Evolutionary conservation across 2,888 invertebrate genomes (phyloP).

Genomic region (Melanargia galathea): DNA sequence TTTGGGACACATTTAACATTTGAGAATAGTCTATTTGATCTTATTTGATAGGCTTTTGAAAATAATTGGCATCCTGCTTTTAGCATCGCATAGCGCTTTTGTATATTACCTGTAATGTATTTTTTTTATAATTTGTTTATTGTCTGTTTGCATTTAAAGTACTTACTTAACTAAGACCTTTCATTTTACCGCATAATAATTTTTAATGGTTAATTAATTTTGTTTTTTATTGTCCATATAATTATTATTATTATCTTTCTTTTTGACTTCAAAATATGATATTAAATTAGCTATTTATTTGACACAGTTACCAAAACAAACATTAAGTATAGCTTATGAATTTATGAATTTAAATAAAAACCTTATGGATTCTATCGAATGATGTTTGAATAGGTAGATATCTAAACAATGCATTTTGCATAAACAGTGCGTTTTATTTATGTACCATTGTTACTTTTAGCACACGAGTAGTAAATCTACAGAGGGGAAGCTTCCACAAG

Average conservation of each 20-base stretch:
- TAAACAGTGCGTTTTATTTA: background rate
- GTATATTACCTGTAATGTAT: slow-evolving; percentile 27
- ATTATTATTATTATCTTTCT: slow-evolving; percentile 3
- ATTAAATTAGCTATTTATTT: slow-evolving; percentile 44
- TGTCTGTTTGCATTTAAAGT: slow-evolving; percentile 47
- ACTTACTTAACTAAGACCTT: slow-evolving; percentile 50
- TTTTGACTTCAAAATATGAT: background rate
- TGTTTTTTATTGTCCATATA: slow-evolving; percentile 7
- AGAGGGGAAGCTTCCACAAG: too few relatives aligned
- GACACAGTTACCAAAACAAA: slow-evolving; percentile 69
- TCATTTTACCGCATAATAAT: slow-evolving; percentile 13
- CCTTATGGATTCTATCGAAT: background rate
- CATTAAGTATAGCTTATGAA: slow-evolving; percentile 24
- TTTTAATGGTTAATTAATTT: slow-evolving; percentile 6
- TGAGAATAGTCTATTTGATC: slow-evolving; percentile 63
- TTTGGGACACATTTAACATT: too few relatives aligned
- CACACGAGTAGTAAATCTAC: too few relatives aligned
- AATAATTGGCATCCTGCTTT: slow-evolving; percentile 60
- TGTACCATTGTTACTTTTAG: too few relatives aligned
- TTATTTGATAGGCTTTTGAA: slow-evolving; percentile 46
- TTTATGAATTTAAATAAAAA: slow-evolving; percentile 25
- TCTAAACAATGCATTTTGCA: background rate
- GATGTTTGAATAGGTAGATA: background rate
- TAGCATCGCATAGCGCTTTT: slow-evolving; percentile 70
- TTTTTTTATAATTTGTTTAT: slow-evolving; percentile 48